Evolutionary conservation across 2,113 vertebrate genomes (phyloP).

Genomic region (Haplotaxodon microlepis): DNA sequence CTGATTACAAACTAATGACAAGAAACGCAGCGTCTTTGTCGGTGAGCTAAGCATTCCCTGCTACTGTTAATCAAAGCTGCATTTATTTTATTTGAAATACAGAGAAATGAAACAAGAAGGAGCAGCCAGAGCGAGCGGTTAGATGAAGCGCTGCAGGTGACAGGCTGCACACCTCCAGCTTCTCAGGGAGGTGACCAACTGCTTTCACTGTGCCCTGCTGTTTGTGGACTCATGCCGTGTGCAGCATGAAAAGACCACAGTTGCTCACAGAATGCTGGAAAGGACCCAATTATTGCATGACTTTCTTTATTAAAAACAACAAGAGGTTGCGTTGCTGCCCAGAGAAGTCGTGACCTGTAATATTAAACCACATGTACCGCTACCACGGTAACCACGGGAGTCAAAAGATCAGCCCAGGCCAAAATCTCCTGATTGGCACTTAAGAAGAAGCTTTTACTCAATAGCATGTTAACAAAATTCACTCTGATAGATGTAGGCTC

Average conservation of each 20-base stretch:
- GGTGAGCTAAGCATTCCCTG: neutral
- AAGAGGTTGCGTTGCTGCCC: neutral
- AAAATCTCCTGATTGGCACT: neutral
- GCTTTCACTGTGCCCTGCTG: neutral
- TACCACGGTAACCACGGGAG: neutral
- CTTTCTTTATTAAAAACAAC: neutral
- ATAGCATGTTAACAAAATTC: neutral
- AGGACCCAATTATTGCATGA: neutral
- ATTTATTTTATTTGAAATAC: neutral
- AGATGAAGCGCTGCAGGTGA: neutral
- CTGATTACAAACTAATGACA: neutral
- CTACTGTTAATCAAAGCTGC: neutral
- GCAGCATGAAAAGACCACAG: neutral
- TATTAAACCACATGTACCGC: neutral
- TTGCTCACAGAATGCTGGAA: neutral
- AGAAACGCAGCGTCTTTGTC: neutral
- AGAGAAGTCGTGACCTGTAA: neutral
- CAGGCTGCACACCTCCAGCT: neutral
- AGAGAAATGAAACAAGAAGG: neutral
- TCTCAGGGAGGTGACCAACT: neutral
- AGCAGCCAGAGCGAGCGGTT: neutral
- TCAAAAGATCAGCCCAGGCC: neutral
- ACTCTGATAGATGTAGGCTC: neutral
- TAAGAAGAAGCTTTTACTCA: neutral
- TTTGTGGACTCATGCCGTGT: neutral